Percentiles rank a stretch among this genome's conserved stretches.
Evolutionary conservation across 2,113 vertebrate species (phyloP).

Genomic region (Platysteira castanea): DNA sequence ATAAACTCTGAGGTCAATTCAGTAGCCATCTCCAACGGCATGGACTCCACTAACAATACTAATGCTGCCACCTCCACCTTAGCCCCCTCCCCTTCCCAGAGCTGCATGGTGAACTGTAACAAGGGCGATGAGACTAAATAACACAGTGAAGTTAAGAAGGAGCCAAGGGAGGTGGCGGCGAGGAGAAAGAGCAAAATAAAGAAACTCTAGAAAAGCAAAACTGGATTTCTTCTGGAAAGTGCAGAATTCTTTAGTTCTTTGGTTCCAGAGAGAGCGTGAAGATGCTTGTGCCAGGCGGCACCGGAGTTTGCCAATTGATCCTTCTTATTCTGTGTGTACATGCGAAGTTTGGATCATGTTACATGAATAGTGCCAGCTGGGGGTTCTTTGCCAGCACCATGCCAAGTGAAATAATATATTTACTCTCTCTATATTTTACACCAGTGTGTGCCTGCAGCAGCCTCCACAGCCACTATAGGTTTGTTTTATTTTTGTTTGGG

Average conservation of each 20-base stretch:
- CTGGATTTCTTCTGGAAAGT: constrained; percentile 81
- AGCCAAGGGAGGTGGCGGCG: constrained; percentile 67
- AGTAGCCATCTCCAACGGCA: constrained; percentile 78
- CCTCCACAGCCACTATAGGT: constrained; percentile 86
- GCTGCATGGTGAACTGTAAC: constrained; percentile 82
- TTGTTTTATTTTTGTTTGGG: constrained; percentile 77
- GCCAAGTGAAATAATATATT: constrained; percentile 92
- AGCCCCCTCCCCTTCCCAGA: constrained; percentile 73
- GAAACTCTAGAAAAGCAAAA: constrained; percentile 75
- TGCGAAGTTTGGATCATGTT: constrained; percentile 93
- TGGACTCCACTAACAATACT: constrained; percentile 77
- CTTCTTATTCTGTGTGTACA: constrained; percentile 88
- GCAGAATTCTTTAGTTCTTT: constrained; percentile 80
- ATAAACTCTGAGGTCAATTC: constrained; percentile 81
- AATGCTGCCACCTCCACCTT: constrained; percentile 73
- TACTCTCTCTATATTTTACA: constrained; percentile 91
- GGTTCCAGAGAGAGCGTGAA: constrained; percentile 82
- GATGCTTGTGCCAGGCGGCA: constrained; percentile 88
- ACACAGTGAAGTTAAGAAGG: constrained; percentile 68
- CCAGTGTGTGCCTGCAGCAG: constrained; percentile 99
- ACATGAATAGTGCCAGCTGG: constrained; percentile 92
- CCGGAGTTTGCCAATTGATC: constrained; percentile 98
- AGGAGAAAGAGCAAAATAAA: constrained; percentile 67
- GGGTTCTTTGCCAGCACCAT: constrained; percentile 87
- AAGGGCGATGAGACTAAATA: constrained; percentile 89